Percentiles rank a stretch among this genome's conserved stretches.
phyloP scores from a whole-genome alignment of 2,113 vertebrate species.

The Dicentrarchus labrax region DNA sequence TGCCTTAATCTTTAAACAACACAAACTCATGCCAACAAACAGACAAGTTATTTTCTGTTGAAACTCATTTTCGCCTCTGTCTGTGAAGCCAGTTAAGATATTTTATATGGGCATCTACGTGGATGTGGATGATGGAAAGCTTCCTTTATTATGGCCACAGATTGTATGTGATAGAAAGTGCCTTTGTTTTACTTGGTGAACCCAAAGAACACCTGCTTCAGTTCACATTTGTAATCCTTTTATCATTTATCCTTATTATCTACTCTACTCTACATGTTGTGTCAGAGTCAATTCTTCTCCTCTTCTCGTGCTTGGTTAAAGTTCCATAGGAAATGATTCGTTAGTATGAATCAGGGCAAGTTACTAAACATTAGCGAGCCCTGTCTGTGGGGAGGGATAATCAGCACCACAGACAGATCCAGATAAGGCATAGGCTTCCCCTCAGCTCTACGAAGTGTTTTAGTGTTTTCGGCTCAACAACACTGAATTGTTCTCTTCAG shows the following conservation, averaged over 20 bases:
- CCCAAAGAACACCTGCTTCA: neutral
- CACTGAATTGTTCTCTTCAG: no score
- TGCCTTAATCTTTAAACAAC: conserved; percentile 60
- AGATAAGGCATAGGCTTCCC: neutral
- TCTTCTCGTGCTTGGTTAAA: neutral
- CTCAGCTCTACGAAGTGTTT: no score
- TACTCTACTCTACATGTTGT: no score
- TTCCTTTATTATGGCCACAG: neutral
- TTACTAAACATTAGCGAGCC: neutral
- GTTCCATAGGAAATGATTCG: neutral
- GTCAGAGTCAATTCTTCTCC: neutral
- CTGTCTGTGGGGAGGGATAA: neutral
- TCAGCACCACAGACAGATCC: conserved; percentile 58
- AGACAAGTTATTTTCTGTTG: conserved; percentile 22
- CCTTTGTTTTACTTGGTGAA: neutral
- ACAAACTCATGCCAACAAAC: conserved; percentile 27
- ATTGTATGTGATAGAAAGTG: neutral
- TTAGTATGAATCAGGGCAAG: neutral
- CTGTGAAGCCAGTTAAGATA: neutral
- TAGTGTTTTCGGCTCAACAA: no score
- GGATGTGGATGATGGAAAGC: neutral
- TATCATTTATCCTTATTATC: neutral
- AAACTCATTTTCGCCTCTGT: neutral
- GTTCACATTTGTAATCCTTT: neutral
- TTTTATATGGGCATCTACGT: neutral